These are phyloP conservation scores for Allygus modestus DNA, from an alignment of 2,888 invertebrate species.

Conservation along the genomic window DNA sequence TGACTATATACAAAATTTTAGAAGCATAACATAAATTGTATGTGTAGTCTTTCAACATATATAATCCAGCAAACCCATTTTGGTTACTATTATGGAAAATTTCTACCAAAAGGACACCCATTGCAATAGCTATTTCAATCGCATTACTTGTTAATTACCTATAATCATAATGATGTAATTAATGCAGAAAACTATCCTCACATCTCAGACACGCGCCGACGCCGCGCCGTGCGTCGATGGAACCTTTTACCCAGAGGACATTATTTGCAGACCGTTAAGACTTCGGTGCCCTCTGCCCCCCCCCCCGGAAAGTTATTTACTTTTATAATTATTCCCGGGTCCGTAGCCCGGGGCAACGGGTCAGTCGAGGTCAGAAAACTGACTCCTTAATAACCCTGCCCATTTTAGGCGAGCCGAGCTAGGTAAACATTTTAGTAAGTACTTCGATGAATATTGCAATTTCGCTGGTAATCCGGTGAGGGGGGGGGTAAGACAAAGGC, in stretches of 20 bases:
- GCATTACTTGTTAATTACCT: too few relatives aligned
- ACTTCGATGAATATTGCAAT: constrained; percentile 30
- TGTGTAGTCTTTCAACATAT: too few relatives aligned
- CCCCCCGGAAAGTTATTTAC: constrained; percentile 41
- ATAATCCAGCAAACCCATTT: too few relatives aligned
- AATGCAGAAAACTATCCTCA: background rate
- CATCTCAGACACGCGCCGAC: background rate
- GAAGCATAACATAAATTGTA: too few relatives aligned
- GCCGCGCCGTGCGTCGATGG: background rate
- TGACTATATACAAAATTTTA: too few relatives aligned
- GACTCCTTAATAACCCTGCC: constrained; percentile 50
- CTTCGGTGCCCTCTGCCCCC: constrained; percentile 1
- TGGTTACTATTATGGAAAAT: too few relatives aligned
- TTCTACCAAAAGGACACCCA: too few relatives aligned
- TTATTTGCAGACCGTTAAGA: constrained; percentile 23
- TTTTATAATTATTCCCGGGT: constrained; percentile 44
- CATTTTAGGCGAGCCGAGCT: constrained; percentile 27
- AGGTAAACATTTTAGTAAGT: constrained; percentile 15
- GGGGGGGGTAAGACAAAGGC: background rate
- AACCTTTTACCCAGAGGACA: constrained; percentile 33
- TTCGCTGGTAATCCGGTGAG: background rate
- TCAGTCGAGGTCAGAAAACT: constrained; percentile 43
- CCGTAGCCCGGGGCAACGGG: constrained; percentile 30
- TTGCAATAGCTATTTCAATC: too few relatives aligned
- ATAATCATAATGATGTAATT: too few relatives aligned